These are phyloP conservation scores for Heliconius himera DNA, from an alignment of 1,140 invertebrate genomes.

Conservation along the genomic window DNA sequence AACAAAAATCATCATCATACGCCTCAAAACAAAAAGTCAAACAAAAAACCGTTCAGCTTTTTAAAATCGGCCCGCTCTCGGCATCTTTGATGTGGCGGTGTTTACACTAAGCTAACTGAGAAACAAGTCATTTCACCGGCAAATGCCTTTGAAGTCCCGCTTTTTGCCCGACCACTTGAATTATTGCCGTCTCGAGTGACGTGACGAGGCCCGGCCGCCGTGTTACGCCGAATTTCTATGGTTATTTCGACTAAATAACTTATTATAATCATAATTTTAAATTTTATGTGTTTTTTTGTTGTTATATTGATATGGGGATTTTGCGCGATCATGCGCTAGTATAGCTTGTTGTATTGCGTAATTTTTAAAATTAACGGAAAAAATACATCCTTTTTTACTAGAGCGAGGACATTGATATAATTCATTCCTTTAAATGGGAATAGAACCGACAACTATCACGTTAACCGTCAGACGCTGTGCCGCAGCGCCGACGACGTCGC, in stretches of 20 bases:
- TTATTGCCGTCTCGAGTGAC: slow-evolving; percentile 53
- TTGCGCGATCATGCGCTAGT: too few relatives aligned
- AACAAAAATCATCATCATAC: neutral
- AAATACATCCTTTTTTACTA: too few relatives aligned
- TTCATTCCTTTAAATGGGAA: too few relatives aligned
- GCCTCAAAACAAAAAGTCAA: neutral
- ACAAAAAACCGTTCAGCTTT: neutral
- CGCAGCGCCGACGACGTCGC: too few relatives aligned
- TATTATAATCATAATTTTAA: slow-evolving; percentile 17
- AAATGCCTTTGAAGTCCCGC: slow-evolving; percentile 71
- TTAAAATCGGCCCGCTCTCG: slow-evolving; percentile 38
- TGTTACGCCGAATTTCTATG: slow-evolving; percentile 60
- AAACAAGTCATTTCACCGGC: slow-evolving; percentile 74
- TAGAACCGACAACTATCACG: too few relatives aligned
- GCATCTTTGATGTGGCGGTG: slow-evolving; percentile 71
- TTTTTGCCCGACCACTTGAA: slow-evolving; percentile 58
- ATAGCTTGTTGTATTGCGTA: too few relatives aligned
- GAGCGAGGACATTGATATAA: too few relatives aligned
- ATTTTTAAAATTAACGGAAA: too few relatives aligned
- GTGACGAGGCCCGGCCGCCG: slow-evolving; percentile 52
- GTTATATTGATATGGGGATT: neutral
- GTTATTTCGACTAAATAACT: slow-evolving; percentile 37
- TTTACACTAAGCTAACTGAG: slow-evolving; percentile 78
- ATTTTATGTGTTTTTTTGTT: neutral
- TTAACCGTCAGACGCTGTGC: too few relatives aligned